Evolutionary conservation across 2,888 invertebrate species (phyloP).

Genomic region (Mechanitis messenoides): DNA sequence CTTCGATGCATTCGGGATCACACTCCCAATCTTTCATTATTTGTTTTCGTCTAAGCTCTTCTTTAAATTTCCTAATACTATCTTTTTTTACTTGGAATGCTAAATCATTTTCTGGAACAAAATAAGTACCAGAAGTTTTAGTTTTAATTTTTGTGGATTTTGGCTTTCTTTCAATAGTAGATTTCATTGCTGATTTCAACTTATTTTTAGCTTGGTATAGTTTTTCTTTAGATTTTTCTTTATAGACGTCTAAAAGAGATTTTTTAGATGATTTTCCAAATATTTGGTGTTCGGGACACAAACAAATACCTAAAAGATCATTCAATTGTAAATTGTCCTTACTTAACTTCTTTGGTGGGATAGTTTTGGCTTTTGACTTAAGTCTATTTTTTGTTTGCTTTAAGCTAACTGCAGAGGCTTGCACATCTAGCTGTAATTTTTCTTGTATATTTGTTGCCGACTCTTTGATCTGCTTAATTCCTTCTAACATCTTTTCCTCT

Average conservation of each 20-base stretch:
- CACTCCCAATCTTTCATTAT: constrained; percentile 37
- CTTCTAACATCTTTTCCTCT: constrained; percentile 31
- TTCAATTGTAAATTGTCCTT: constrained; percentile 1
- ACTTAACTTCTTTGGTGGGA: constrained; percentile 13
- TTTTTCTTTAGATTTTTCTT: background rate
- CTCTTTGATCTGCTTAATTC: constrained; percentile 31
- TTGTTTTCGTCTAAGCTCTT: constrained; percentile 36
- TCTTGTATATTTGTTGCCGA: constrained; percentile 29
- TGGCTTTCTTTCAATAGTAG: background rate
- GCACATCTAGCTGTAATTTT: constrained; percentile 22
- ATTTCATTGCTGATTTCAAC: background rate
- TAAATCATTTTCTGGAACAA: constrained; percentile 24
- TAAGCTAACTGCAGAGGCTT: constrained; percentile 29
- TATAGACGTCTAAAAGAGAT: background rate
- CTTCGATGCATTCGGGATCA: constrained; percentile 30
- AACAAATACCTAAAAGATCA: constrained; percentile 6
- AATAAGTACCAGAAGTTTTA: background rate
- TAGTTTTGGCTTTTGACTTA: constrained; percentile 21
- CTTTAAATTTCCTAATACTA: constrained; percentile 40
- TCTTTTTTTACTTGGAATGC: constrained; percentile 41
- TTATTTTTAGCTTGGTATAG: background rate
- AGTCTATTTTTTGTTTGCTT: constrained; percentile 31
- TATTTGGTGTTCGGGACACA: constrained; percentile 8
- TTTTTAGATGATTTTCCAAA: constrained; percentile 7
- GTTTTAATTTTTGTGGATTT: background rate